Percentiles rank a stretch among this genome's conserved stretches.
phyloP scores from a whole-genome alignment of 2,888 invertebrate genomes.

The Caenorhabditis parvicauda region DNA sequence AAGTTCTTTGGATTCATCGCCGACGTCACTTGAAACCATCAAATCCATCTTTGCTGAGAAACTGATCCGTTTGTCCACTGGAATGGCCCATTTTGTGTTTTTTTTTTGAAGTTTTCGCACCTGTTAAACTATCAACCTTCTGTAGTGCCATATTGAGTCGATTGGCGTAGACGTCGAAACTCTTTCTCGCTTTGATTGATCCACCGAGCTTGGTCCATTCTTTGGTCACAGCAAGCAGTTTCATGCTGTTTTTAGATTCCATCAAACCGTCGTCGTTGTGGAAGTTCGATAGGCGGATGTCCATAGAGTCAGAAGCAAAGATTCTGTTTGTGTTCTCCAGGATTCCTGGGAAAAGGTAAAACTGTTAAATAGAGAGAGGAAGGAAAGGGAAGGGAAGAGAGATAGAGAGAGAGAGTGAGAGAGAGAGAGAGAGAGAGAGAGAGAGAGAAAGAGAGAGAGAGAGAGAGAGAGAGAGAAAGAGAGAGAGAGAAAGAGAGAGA shows the following conservation, averaged over 20 bases:
- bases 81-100: no score
- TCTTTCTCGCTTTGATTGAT: conserved; percentile 31
- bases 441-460: no score
- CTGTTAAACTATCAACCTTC: conserved; percentile 15
- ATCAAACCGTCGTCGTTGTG: conserved; percentile 39
- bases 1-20: conserved; percentile 31
- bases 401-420: no score
- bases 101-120: no score
- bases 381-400: no score
- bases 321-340: conserved; percentile 40
- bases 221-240: conserved; percentile 30
- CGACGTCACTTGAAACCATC: conserved; percentile 31
- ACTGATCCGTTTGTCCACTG: conserved; percentile 30
- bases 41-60: conserved; percentile 42
- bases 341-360: no score
- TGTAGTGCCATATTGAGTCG: conserved; percentile 22
- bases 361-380: no score
- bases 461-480: no score
- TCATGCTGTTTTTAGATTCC: conserved; percentile 39
- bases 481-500: no score
- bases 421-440: no score
- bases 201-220: conserved; percentile 43
- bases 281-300: conserved; percentile 38
- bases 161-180: conserved; percentile 27
- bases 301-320: conserved; percentile 38